phyloP scores from a whole-genome alignment of 2,888 invertebrate species.

The Hetaerina titia region DNA sequence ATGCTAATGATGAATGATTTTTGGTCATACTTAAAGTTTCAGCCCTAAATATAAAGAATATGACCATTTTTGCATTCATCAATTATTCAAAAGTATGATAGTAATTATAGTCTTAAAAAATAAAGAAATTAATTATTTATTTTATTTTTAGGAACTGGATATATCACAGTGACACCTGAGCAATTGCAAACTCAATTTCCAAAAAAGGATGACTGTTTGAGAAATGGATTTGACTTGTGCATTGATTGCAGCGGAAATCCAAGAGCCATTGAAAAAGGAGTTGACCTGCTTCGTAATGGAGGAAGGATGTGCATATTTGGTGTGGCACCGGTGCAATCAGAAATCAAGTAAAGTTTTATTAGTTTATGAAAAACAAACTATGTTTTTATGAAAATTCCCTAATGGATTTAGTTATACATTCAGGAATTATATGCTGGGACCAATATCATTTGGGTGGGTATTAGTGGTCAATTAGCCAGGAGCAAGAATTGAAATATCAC shows the following conservation, averaged over 20 bases:
- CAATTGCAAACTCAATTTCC: conserved; percentile 76
- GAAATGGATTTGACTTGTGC: conserved; percentile 81
- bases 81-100: too few species aligned
- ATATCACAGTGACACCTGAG: conserved; percentile 79
- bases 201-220: conserved; percentile 74
- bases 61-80: too few species aligned
- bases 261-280: conserved; percentile 83
- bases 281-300: conserved; percentile 80
- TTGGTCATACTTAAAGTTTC: too few species aligned
- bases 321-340: conserved; percentile 80
- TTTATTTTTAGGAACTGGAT: conserved; percentile 80
- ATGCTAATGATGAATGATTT: too few species aligned
- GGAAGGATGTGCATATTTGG: conserved; percentile 86
- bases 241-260: conserved; percentile 88
- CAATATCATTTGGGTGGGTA: not conserved
- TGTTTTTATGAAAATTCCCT: too few species aligned
- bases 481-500: too few species aligned
- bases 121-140: not conserved
- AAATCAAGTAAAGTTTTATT: conserved; percentile 74
- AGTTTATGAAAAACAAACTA: too few species aligned
- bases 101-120: too few species aligned
- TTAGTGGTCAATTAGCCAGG: conserved; percentile 69
- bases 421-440: not conserved
- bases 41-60: too few species aligned
- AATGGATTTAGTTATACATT: not conserved